Conservation (phyloP, 2,888 invertebrate genomes). For the Volucella inanis region DNA sequence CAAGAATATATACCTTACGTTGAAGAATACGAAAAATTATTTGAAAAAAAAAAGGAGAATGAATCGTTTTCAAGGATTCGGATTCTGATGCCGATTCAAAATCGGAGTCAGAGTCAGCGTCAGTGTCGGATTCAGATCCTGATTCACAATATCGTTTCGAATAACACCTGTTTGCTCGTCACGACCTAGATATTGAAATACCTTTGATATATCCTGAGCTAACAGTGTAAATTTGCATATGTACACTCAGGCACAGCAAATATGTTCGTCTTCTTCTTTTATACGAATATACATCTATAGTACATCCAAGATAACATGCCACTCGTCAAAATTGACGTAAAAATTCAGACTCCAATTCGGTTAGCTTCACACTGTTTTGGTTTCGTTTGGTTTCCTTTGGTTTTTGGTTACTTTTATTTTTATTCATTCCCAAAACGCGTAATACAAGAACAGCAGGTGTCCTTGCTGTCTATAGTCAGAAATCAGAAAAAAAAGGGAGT, state of each 20-base stretch:
- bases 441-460: conserved; percentile 1
- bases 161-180: conserved; percentile 73
- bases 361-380: background rate
- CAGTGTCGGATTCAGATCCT: too few species aligned
- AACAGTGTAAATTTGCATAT: conserved; percentile 71
- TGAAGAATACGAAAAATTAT: background rate
- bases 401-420: too few species aligned
- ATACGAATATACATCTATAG: background rate
- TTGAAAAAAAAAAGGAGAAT: conserved; percentile 9
- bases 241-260: conserved; percentile 65
- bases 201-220: conserved; percentile 67
- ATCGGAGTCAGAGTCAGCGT: too few species aligned
- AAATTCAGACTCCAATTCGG: conserved; percentile 45
- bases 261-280: conserved; percentile 57
- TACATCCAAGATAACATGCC: conserved; percentile 70
- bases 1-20: conserved; percentile 30
- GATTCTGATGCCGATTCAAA: too few species aligned
- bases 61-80: conserved; percentile 30
- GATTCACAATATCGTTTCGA: conserved; percentile 65
- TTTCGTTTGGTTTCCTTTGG: conserved; percentile 2
- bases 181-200: conserved; percentile 72
- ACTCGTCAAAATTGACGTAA: conserved; percentile 71
- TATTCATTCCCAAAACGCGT: background rate
- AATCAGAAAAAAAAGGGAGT: conserved; percentile 35
- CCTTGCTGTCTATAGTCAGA: background rate